Percentiles rank a stretch among this genome's conserved stretches.
Evolutionary conservation across 2,888 invertebrate genomes (phyloP).

Genomic region (Drosophila diplacantha): DNA sequence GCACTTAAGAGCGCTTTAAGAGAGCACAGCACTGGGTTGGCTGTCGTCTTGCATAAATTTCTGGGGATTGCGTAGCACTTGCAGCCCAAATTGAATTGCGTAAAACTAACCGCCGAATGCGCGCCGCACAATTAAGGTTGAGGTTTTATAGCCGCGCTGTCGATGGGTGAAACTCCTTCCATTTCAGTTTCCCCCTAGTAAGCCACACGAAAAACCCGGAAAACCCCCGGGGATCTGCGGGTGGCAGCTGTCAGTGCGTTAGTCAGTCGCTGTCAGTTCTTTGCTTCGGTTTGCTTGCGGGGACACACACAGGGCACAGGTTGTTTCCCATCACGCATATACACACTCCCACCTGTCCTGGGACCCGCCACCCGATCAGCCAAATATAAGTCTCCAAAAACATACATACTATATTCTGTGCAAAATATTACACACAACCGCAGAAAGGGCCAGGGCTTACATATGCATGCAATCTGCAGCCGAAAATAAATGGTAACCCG

Average conservation of each 20-base stretch:
- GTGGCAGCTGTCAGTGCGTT: constrained; percentile 72
- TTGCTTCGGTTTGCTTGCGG: constrained; percentile 37
- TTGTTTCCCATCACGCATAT: constrained; percentile 20
- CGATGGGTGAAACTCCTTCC: constrained; percentile 24
- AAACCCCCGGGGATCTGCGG: constrained; percentile 48
- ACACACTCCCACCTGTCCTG: constrained; percentile 18
- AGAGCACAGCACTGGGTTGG: neutral
- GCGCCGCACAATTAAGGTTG: constrained; percentile 72
- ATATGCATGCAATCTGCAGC: constrained; percentile 21
- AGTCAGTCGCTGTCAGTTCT: constrained; percentile 64
- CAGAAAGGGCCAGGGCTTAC: constrained; percentile 33
- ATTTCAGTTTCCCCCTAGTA: constrained; percentile 1
- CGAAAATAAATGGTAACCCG: constrained; percentile 13
- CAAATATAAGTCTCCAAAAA: constrained; percentile 37
- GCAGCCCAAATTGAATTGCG: constrained; percentile 70
- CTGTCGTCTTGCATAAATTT: constrained; percentile 58
- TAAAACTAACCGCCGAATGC: constrained; percentile 69
- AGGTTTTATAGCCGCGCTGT: constrained; percentile 56
- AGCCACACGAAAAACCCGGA: constrained; percentile 13
- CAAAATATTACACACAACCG: constrained; percentile 56
- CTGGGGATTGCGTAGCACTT: constrained; percentile 43
- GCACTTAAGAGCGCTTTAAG: constrained; percentile 43
- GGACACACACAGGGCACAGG: constrained; percentile 5
- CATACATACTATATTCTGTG: constrained; percentile 66
- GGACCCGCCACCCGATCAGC: constrained; percentile 13